Evolutionary conservation across 1,140 invertebrate species (phyloP).

Genomic region (Euborellia annulipes): DNA sequence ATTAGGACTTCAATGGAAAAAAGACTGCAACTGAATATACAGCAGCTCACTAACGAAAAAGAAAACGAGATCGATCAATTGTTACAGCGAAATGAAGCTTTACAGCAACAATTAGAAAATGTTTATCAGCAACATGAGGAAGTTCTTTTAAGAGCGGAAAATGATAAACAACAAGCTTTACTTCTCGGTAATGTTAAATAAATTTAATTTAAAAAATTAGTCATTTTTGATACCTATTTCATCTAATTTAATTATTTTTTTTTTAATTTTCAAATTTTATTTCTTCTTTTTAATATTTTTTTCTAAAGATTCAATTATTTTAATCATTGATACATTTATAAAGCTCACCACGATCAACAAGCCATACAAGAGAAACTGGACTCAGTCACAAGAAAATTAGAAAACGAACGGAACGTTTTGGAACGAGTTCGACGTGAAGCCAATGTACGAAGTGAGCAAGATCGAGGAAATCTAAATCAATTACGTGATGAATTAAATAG

Average conservation of each 20-base stretch:
- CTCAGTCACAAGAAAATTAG: constrained; percentile 45
- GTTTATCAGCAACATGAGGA: constrained; percentile 70
- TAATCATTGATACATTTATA: too few species aligned
- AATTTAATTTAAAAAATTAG: neutral
- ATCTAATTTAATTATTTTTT: neutral
- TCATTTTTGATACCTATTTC: neutral
- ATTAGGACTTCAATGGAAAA: constrained; percentile 53
- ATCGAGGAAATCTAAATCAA: constrained; percentile 47
- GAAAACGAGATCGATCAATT: constrained; percentile 54
- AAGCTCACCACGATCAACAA: constrained; percentile 73
- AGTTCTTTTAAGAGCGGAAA: constrained; percentile 62
- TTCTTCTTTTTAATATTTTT: neutral
- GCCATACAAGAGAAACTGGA: constrained; percentile 60
- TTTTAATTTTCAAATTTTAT: neutral
- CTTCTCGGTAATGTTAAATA: constrained; percentile 42
- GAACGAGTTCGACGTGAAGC: constrained; percentile 53
- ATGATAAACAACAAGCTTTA: constrained; percentile 76
- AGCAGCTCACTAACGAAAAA: constrained; percentile 54
- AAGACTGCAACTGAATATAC: constrained; percentile 49
- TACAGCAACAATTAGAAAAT: constrained; percentile 58
- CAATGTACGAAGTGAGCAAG: constrained; percentile 49
- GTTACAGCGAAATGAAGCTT: constrained; percentile 50
- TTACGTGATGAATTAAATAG: constrained; percentile 57
- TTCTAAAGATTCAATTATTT: neutral
- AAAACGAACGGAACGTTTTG: constrained; percentile 47